A percentile compares a stretch with the other conserved stretches of the same genome.
Evolutionary conservation across 2,797 vertebrate genomes (phyloP).

Genomic region (Dendrocincla fuliginosa): DNA sequence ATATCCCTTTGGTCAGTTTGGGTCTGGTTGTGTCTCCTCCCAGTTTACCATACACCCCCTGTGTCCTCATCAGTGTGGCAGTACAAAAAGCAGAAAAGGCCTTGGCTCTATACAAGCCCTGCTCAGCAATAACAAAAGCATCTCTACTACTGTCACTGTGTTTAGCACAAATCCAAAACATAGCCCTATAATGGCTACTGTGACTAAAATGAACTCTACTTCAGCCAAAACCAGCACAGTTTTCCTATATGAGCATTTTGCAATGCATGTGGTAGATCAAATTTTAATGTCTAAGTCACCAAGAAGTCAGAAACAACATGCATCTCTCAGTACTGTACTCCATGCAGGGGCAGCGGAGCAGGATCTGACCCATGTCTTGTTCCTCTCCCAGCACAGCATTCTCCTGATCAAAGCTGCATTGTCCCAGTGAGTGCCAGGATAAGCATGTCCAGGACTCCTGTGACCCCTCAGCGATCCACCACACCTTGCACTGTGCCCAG

Average conservation of each 20-base stretch:
- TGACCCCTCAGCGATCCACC: background rate
- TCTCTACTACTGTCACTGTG: background rate
- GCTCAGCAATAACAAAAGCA: background rate
- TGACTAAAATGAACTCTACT: background rate
- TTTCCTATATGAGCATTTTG: background rate
- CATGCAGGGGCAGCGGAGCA: background rate
- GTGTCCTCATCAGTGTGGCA: fast-evolving
- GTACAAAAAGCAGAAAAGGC: background rate
- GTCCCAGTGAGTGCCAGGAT: fast-evolving
- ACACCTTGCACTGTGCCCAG: background rate
- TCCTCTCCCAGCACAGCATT: background rate
- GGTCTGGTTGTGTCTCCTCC: background rate
- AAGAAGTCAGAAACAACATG: background rate
- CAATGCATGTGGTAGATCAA: background rate
- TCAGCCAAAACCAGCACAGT: background rate
- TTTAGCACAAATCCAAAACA: background rate
- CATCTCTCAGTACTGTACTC: background rate
- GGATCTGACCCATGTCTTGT: background rate
- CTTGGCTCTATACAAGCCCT: background rate
- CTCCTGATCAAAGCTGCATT: background rate
- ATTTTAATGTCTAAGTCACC: background rate
- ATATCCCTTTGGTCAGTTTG: background rate
- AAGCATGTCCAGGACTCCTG: fast-evolving
- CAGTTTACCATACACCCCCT: background rate
- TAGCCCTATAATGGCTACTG: background rate